A percentile compares a stretch with the other conserved stretches of the same genome.
These are phyloP conservation scores for Pteropus alecto DNA, from an alignment of 2,113 vertebrate species.

Conservation along the genomic window DNA sequence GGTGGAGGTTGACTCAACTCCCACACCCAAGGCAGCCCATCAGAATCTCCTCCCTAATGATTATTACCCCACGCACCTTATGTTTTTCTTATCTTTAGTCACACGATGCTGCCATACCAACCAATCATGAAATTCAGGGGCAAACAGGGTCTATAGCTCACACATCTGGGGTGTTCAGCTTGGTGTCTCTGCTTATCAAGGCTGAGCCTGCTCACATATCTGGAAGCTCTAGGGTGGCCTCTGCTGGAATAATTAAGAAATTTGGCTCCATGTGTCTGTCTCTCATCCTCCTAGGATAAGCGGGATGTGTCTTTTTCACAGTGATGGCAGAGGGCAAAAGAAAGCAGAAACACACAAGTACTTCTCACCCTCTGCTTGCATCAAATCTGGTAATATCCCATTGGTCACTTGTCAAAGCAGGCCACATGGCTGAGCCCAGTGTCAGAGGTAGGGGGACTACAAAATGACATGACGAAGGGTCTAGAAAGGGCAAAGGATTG, in stretches of 20 bases:
- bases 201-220: not conserved
- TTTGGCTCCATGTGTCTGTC: accelerated
- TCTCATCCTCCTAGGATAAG: not conserved
- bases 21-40: not conserved
- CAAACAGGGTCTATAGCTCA: not conserved
- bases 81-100: not conserved
- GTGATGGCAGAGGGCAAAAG: not conserved
- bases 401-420: not conserved
- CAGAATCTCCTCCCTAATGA: not conserved
- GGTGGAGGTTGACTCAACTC: not conserved
- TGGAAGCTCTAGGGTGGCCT: not conserved
- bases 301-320: not conserved
- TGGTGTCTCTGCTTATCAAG: too few relatives aligned
- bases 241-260: not conserved
- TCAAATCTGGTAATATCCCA: not conserved
- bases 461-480: not conserved
- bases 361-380: not conserved
- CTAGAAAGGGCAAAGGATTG: not conserved
- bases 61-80: not conserved
- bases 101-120: accelerated
- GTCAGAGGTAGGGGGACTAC: not conserved
- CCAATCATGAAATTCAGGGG: not conserved
- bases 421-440: not conserved
- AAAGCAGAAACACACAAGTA: not conserved
- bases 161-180: too few relatives aligned